Conservation (phyloP, 2,797 vertebrate genomes). For the Leptatherina wallacei region DNA sequence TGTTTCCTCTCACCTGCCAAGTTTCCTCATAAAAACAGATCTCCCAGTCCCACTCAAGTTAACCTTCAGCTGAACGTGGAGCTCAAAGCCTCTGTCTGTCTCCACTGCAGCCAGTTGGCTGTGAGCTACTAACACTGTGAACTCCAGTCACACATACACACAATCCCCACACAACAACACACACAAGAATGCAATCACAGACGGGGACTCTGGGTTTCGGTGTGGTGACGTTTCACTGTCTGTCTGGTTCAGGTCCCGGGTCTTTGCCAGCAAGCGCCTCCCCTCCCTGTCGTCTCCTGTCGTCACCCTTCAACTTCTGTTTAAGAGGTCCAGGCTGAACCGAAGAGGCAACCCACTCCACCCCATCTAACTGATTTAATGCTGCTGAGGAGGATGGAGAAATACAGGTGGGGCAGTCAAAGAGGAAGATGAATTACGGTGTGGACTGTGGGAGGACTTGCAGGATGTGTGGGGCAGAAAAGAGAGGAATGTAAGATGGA, state of each 20-base stretch:
- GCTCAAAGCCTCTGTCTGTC: conserved; percentile 63
- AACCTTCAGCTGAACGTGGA: conserved; percentile 54
- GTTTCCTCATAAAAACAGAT: conserved; percentile 49
- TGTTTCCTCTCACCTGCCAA: conserved; percentile 59
- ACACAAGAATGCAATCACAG: conserved; percentile 52
- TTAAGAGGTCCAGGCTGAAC: conserved; percentile 18
- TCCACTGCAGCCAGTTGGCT: conserved; percentile 67
- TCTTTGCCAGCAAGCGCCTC: conserved; percentile 34
- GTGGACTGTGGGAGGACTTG: not conserved
- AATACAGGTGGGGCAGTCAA: not conserved
- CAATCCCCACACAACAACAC: conserved; percentile 32
- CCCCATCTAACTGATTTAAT: conserved; percentile 12
- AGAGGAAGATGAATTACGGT: not conserved
- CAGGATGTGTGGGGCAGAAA: not conserved
- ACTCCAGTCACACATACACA: conserved; percentile 37
- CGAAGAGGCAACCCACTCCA: not conserved
- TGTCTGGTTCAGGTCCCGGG: conserved; percentile 71
- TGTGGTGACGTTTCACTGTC: conserved; percentile 75
- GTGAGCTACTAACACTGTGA: conserved; percentile 70
- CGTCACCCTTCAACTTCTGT: conserved; percentile 41
- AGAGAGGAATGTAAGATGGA: not conserved
- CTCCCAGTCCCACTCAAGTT: conserved; percentile 46
- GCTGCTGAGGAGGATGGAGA: conserved; percentile 4
- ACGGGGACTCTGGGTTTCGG: conserved; percentile 69
- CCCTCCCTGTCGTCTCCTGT: conserved; percentile 24